Evolutionary conservation across 2,113 vertebrate genomes (phyloP).

Genomic region (Oxygymnocypris stewartii): DNA sequence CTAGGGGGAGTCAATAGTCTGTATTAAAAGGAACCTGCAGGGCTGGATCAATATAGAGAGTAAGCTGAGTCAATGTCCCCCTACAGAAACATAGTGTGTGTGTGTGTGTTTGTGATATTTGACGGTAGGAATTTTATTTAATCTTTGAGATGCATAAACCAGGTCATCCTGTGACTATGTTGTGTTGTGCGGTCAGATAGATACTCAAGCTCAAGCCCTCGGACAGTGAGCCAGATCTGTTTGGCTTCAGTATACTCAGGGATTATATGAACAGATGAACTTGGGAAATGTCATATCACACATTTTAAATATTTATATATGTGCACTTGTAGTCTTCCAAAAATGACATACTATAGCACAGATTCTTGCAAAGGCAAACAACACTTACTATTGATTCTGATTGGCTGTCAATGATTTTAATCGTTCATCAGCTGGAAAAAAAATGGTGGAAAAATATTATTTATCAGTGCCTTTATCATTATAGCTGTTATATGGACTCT

Average conservation of each 20-base stretch:
- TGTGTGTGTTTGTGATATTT: conserved; percentile 31
- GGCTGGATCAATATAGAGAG: conserved; percentile 49
- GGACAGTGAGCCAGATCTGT: neutral
- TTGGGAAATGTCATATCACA: neutral
- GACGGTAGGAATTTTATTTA: conserved; percentile 28
- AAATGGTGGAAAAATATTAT: too few species aligned
- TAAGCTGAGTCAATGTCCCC: conserved; percentile 57
- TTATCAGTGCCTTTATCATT: too few species aligned
- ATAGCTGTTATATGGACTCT: too few species aligned
- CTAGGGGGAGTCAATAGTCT: conserved; percentile 30
- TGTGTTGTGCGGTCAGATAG: conserved; percentile 1
- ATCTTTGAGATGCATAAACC: conserved; percentile 44
- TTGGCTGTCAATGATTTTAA: too few species aligned
- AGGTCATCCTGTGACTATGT: conserved; percentile 19
- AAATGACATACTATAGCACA: neutral
- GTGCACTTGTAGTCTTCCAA: neutral
- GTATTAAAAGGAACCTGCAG: conserved; percentile 53
- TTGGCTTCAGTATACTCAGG: neutral
- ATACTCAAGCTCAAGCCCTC: neutral
- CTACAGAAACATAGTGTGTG: conserved; percentile 32
- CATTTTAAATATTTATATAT: conserved; percentile 1
- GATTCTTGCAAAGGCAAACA: neutral
- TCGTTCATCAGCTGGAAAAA: too few species aligned
- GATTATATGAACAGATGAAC: neutral
- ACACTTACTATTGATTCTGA: neutral